Base-by-base conservation (phyloP, 2,113 vertebrate genomes). In the Rhabdomys dilectus region DNA sequence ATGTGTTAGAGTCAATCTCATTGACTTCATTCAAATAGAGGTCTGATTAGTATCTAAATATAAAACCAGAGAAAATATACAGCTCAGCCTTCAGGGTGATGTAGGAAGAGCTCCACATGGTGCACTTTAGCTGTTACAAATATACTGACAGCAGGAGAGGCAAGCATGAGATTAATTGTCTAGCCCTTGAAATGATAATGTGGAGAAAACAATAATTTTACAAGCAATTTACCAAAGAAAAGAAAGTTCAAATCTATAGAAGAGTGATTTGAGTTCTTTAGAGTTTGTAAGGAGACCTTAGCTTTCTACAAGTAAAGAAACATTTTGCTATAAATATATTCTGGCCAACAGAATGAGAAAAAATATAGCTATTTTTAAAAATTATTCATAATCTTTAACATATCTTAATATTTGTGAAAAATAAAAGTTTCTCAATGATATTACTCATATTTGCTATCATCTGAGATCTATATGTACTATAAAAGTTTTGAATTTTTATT, bases 11-110 rank as follows among this genome's bases (percentile, higher is more conserved):
- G 31, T 17, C 97, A 78, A 93, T 97, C 70, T 73, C 36, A 96
- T 51, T 93, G 93, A 93, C 88, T 97, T 97, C 92, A 96, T 72
- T 94, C 97, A 73, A 94, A 91, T 95, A 96, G 90, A 96, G 97
- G 97, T 95, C 60, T 91, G 29, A 64, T 68, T 92, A 92, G 85
- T 96, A 86, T 96, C 92, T 95, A 72, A 96, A 97, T 15, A 88
- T 51, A 97, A 92, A 98, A 91, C 89, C 96, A 98, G 88, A 88
- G 92, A 82, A 97, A 98, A 97, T 85, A 85, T 7, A 96, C 95
- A 96, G 92, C n/a, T 91, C 85, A 89, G 92, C 96, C 15, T 97
- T 95, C 80, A 96, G 45, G 78, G 58, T 36, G 97, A 98, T 17
- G 13, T 3, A 97, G 86, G 92, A 36, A 97, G 94, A 98, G 82